A percentile compares a stretch with the other conserved stretches of the same genome.
phyloP scores from a whole-genome alignment of 2,888 invertebrate genomes.

The Rhogogaster chlorosoma region DNA sequence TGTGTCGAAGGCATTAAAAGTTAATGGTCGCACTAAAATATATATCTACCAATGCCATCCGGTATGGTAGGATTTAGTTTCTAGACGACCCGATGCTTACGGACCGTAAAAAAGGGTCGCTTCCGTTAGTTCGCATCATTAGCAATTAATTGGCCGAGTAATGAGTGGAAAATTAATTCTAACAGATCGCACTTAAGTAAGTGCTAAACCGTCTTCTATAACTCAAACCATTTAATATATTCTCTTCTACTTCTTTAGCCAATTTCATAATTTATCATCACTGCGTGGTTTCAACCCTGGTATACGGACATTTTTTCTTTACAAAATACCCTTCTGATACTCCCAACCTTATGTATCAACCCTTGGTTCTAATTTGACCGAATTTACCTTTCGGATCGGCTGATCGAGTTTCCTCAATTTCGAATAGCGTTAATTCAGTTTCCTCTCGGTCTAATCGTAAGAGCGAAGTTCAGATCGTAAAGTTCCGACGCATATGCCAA shows the following conservation, averaged over 20 bases:
- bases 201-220: neutral
- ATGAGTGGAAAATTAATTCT: constrained; percentile 24
- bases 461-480: neutral
- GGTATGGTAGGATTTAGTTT: constrained; percentile 6
- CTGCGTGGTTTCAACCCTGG: neutral
- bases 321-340: neutral
- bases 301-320: neutral
- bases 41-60: constrained; percentile 16
- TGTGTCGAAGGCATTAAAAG: constrained; percentile 35
- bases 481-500: neutral
- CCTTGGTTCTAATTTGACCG: neutral
- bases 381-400: neutral
- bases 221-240: neutral
- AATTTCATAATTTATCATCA: neutral
- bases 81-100: constrained; percentile 15
- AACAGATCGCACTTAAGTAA: constrained; percentile 17
- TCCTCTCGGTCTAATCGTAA: neutral
- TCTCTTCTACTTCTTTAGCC: neutral
- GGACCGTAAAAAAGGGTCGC: constrained; percentile 11
- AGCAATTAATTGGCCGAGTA: constrained; percentile 34
- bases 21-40: constrained; percentile 9
- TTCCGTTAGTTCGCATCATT: constrained; percentile 25
- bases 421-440: neutral
- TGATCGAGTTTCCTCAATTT: constrained; percentile 17
- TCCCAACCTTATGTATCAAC: neutral